phyloP scores from a whole-genome alignment of 2,888 invertebrate genomes.

The Melinaea marsaeus region DNA sequence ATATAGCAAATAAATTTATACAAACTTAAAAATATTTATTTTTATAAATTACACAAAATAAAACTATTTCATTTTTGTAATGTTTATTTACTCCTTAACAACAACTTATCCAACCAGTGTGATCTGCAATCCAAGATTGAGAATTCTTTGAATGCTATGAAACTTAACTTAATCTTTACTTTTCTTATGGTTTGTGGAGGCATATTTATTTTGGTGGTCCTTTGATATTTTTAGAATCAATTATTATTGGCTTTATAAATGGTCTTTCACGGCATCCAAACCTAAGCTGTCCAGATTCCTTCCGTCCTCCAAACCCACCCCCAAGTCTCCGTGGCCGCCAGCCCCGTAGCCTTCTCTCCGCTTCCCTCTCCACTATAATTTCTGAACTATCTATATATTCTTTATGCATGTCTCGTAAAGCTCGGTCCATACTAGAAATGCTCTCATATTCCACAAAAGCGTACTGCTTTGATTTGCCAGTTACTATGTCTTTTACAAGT shows the following conservation, averaged over 20 bases:
- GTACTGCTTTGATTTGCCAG: conserved; percentile 89
- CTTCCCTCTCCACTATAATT: conserved; percentile 85
- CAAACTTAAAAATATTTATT: too few relatives aligned
- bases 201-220: conserved; percentile 5
- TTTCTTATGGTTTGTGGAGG: not conserved
- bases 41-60: too few relatives aligned
- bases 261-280: conserved; percentile 90
- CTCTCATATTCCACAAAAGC: conserved; percentile 90
- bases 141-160: too few relatives aligned
- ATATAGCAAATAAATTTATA: too few relatives aligned
- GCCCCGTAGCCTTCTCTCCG: conserved; percentile 82
- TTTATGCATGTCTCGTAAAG: conserved; percentile 79
- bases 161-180: too few relatives aligned
- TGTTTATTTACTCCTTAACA: too few relatives aligned
- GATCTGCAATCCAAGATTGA: too few relatives aligned
- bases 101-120: too few relatives aligned
- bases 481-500: conserved; percentile 88
- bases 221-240: conserved; percentile 12
- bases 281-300: conserved; percentile 91
- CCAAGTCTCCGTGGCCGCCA: conserved; percentile 92
- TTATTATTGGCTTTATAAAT: conserved; percentile 81
- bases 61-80: too few relatives aligned
- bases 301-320: conserved; percentile 91
- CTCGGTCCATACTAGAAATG: conserved; percentile 78
- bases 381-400: conserved; percentile 81